Evolutionary conservation across 2,113 vertebrate genomes (phyloP).

Genomic region (Scortum barcoo): DNA sequence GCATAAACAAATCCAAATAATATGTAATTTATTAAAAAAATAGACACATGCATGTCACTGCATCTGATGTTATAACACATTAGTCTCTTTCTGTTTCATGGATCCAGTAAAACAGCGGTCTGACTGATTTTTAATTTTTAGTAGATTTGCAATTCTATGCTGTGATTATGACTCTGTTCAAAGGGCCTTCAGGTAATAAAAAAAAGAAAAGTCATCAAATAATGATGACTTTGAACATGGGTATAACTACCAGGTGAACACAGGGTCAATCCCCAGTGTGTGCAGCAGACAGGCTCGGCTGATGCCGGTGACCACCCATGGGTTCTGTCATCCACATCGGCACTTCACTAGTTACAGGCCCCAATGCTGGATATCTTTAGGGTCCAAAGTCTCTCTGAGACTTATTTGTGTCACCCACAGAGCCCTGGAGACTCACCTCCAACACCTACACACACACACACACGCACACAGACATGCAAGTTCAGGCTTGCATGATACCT

Average conservation of each 20-base stretch:
- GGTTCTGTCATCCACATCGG: conserved; percentile 37
- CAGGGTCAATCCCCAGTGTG: background rate
- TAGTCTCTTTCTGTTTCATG: background rate
- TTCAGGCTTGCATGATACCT: conserved; percentile 53
- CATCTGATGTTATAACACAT: background rate
- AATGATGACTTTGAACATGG: background rate
- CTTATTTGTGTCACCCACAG: conserved; percentile 69
- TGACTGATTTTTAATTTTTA: background rate
- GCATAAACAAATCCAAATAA: background rate
- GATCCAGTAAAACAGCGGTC: background rate
- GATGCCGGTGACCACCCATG: conserved; percentile 48
- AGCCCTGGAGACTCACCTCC: conserved; percentile 58
- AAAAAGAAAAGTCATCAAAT: background rate
- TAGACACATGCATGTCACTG: background rate
- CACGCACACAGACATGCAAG: conserved; percentile 35
- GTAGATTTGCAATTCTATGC: background rate
- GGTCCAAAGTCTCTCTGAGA: conserved; percentile 68
- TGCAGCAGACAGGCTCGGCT: conserved; percentile 7
- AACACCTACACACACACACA: conserved; percentile 39
- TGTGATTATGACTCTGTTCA: background rate
- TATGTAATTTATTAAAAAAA: background rate
- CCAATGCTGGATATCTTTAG: conserved; percentile 52
- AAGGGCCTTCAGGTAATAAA: background rate
- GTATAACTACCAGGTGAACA: background rate
- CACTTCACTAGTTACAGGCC: conserved; percentile 68